A percentile compares a stretch with the other conserved stretches of the same genome.
Conservation (phyloP, 2,888 invertebrate genomes). For the Crioceris asparagi region DNA sequence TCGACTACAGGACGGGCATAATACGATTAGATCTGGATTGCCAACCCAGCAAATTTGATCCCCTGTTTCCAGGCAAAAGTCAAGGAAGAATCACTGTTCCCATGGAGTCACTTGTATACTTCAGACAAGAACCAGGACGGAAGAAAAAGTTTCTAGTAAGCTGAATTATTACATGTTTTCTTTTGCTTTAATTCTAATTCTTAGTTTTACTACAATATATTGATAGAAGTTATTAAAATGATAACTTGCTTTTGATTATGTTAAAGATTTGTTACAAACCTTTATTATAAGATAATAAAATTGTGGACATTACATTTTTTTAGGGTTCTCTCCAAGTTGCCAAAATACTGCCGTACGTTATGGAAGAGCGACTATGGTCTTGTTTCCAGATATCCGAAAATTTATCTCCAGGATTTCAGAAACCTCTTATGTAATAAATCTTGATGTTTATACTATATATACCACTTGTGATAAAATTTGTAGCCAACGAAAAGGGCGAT, state of each 20-base stretch:
- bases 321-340: conserved; percentile 41
- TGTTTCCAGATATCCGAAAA: conserved; percentile 34
- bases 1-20: conserved; percentile 33
- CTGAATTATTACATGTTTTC: no score
- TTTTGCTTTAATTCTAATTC: no score
- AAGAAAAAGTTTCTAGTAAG: conserved; percentile 40
- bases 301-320: conserved; percentile 19
- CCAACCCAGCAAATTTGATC: conserved; percentile 35
- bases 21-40: conserved; percentile 37
- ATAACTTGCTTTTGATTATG: not conserved
- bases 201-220: no score
- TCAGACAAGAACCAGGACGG: conserved; percentile 39
- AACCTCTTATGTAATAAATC: conserved; percentile 27
- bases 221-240: not conserved
- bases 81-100: conserved; percentile 31
- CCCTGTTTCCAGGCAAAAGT: conserved; percentile 25
- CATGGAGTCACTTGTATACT: conserved; percentile 37
- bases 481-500: conserved; percentile 1
- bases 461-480: not conserved
- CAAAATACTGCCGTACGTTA: conserved; percentile 36
- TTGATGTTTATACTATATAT: not conserved
- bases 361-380: conserved; percentile 33
- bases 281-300: conserved; percentile 2
- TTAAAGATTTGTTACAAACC: not conserved
- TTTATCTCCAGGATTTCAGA: conserved; percentile 30